Evolutionary conservation across 2,888 invertebrate genomes (phyloP).

Genomic region (Dinocampus coccinellae): DNA sequence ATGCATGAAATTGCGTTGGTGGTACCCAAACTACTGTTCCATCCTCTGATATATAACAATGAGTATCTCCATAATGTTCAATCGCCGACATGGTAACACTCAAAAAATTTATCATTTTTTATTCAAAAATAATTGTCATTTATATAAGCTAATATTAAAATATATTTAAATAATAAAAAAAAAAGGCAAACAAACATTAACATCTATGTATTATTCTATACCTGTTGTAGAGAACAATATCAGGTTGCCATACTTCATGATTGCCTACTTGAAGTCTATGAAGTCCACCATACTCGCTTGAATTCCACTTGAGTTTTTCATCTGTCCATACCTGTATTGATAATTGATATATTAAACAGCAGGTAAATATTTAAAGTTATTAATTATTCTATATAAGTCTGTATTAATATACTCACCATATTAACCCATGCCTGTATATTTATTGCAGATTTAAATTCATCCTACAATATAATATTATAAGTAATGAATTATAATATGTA

Average conservation of each 20-base stretch:
- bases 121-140: too few relatives aligned
- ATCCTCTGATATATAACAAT: constrained; percentile 70
- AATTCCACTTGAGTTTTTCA: constrained; percentile 81
- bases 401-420: constrained; percentile 78
- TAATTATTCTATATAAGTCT: neutral
- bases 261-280: constrained; percentile 74
- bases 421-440: constrained; percentile 74
- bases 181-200: too few relatives aligned
- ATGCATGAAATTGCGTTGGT: constrained; percentile 77
- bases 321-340: constrained; percentile 80
- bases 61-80: constrained; percentile 74
- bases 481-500: too few relatives aligned
- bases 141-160: too few relatives aligned
- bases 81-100: constrained; percentile 75
- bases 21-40: constrained; percentile 78
- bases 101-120: constrained; percentile 14
- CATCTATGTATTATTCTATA: too few relatives aligned
- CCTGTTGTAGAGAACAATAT: constrained; percentile 80
- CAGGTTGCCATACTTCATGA: constrained; percentile 85
- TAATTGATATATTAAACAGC: neutral
- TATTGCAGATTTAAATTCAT: constrained; percentile 76
- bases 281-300: constrained; percentile 76
- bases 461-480: too few relatives aligned
- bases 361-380: too few relatives aligned
- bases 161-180: too few relatives aligned